Evolutionary conservation across 2,888 invertebrate genomes (phyloP), one percentile per base, ranked within the genome.

Genomic region (Danaus chrysippus): DNA sequence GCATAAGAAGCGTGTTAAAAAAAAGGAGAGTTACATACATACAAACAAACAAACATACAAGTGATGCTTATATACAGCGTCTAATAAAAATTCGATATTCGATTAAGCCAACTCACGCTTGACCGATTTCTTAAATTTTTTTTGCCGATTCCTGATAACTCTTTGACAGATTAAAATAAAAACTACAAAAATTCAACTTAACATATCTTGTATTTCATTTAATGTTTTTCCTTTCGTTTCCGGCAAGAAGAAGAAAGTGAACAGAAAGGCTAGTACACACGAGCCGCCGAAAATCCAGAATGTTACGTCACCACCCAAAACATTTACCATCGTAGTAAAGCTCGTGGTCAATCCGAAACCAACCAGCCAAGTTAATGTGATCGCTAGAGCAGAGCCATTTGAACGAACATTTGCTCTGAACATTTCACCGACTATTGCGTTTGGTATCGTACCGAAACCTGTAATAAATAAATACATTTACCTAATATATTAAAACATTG

Each of bases 381-480:
- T 74, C 3, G 77, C 74, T 0, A 81, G 53, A 0, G 79, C 71
- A 1, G 80, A 79, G 0, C 78, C 79, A 3, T 73, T 74, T 0
- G 75, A 68, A 0, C 81, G 71, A 0, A 78, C 79, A 19, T 79
- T 80, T 0, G 75, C 69, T 3, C 75, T 67, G 65, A 77, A 82
- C 80, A 82, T 77, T 44, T 82, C 81, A 0, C 81, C 79, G 0
- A 76, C 74, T 6, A 81, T 73, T 0, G 77, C 76, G 41, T 73
- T 76, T 3, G 81, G 81, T 41, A 81, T 78, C 3, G 76, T 79
- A 3, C 76, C 78, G 6, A 81, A 74, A 54, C 81, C 81, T 81
- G 71, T 0, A 68, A 68, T 42, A n/a, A n/a, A 34, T 41, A 58
- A 54, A 11, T 15, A 17, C 34, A 13, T 55, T 8, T 54, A 1